Evolutionary conservation across 2,113 vertebrate species (phyloP).

Genomic region (Zootoca vivipara): DNA sequence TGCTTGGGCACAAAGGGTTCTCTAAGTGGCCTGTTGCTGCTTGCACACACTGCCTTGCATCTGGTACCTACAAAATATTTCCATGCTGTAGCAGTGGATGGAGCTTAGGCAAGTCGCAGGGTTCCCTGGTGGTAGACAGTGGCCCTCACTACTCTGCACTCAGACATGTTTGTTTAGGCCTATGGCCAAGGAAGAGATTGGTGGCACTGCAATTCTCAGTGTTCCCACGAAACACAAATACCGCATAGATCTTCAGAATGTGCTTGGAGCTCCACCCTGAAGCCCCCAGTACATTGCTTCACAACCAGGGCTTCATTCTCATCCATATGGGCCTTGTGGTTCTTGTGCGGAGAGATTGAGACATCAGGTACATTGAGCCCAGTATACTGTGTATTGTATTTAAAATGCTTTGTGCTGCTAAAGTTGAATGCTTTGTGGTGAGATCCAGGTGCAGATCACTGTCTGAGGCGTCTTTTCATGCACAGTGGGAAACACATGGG

Average conservation of each 20-base stretch:
- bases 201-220: background rate
- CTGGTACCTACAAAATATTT: background rate
- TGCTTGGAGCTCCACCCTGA: background rate
- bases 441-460: rapidly evolving
- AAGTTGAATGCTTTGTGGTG: background rate
- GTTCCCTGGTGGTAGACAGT: background rate
- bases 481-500: slow-evolving; percentile 26
- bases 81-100: background rate
- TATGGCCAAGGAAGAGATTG: background rate
- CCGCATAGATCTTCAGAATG: background rate
- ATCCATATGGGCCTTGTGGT: background rate
- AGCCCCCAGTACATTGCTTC: background rate
- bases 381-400: background rate
- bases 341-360: background rate
- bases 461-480: slow-evolving; percentile 24
- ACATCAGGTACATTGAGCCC: background rate
- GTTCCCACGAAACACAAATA: background rate
- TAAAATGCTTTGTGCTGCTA: slow-evolving; percentile 1
- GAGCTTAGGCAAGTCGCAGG: rapidly evolving
- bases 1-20: background rate
- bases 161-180: background rate
- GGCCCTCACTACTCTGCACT: rapidly evolving
- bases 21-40: background rate
- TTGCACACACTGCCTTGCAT: background rate
- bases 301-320: background rate